Conservation (phyloP, 2,888 invertebrate species). For the Lasioglossum calceatum region DNA sequence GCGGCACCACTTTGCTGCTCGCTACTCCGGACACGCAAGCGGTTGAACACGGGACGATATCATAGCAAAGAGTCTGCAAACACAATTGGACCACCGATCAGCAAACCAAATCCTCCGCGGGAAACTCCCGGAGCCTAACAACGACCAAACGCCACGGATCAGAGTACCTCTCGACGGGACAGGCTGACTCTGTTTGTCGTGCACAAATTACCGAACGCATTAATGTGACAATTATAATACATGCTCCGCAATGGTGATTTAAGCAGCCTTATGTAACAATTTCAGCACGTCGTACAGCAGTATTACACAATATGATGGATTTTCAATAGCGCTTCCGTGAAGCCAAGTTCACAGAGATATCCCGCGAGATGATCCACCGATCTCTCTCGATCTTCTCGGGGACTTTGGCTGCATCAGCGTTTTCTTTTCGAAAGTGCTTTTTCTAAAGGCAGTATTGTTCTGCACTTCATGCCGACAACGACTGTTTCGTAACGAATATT, state of each 20-base stretch:
- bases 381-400: neutral
- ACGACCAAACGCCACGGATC: neutral
- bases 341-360: neutral
- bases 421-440: neutral
- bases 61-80: constrained; percentile 43
- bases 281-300: neutral
- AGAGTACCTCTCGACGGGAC: neutral
- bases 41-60: constrained; percentile 52
- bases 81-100: neutral
- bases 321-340: neutral
- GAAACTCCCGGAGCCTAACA: neutral
- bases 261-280: neutral
- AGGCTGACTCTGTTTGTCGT: neutral
- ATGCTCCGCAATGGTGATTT: neutral
- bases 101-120: neutral
- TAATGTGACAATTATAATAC: constrained; percentile 1
- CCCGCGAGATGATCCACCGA: neutral
- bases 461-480: neutral
- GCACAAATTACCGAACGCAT: neutral
- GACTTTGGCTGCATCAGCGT: neutral
- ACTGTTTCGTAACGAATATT: neutral
- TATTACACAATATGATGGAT: neutral
- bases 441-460: neutral
- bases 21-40: constrained; percentile 71
- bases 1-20: constrained; percentile 65